Conservation (phyloP, 2,113 vertebrate species). For the Micromys minutus region DNA sequence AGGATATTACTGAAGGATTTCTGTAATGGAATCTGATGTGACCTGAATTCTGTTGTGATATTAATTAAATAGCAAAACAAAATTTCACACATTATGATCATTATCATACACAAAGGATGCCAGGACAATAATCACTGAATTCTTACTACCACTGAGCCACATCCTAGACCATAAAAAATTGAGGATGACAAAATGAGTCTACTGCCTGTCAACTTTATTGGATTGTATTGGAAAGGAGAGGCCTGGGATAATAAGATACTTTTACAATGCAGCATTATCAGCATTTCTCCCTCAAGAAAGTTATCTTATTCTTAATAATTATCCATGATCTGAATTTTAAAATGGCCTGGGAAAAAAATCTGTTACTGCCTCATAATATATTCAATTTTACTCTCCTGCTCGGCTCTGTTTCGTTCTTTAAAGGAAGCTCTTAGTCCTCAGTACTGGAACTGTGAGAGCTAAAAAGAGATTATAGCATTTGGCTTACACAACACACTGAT, state of each 20-base stretch:
- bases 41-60: background rate
- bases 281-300: slow-evolving; percentile 12
- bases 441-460: background rate
- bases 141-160: background rate
- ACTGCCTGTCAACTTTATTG: no score
- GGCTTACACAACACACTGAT: background rate
- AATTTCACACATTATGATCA: background rate
- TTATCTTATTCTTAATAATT: slow-evolving; percentile 49
- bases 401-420: slow-evolving; percentile 19
- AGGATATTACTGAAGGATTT: background rate
- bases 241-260: background rate
- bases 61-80: background rate
- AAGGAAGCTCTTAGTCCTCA: slow-evolving; percentile 53
- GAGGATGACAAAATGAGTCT: background rate
- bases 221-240: background rate
- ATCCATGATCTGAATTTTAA: slow-evolving; percentile 29
- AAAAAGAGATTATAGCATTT: slow-evolving; percentile 5
- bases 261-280: background rate
- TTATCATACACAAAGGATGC: background rate
- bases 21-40: background rate
- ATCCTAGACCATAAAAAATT: background rate
- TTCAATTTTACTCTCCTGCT: slow-evolving; percentile 48
- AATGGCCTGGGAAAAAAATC: slow-evolving; percentile 35
- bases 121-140: background rate
- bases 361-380: slow-evolving; percentile 52